phyloP scores from a whole-genome alignment of 2,797 vertebrate species.

The Australoheros facetus region DNA sequence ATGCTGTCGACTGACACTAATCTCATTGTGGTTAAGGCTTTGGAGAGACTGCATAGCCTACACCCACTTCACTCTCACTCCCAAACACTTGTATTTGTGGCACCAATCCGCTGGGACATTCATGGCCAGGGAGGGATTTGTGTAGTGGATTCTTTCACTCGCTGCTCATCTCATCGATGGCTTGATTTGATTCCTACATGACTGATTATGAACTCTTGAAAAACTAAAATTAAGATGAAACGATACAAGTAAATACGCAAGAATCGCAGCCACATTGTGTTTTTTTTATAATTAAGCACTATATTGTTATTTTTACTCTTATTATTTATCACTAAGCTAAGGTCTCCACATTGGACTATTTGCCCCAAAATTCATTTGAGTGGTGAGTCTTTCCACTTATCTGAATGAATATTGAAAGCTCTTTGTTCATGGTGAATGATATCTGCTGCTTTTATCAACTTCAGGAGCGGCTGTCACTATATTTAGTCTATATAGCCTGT shows the following conservation, averaged over 20 bases:
- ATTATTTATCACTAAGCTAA: constrained; percentile 41
- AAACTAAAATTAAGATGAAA: background rate
- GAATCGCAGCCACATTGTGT: background rate
- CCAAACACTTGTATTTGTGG: constrained; percentile 61
- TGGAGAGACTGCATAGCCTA: constrained; percentile 67
- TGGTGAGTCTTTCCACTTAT: constrained; percentile 21
- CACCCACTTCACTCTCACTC: constrained; percentile 75
- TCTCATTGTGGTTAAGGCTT: constrained; percentile 81
- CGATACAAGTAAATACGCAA: background rate
- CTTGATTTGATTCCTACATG: constrained; percentile 40
- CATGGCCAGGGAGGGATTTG: constrained; percentile 50
- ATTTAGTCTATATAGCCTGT: constrained; percentile 70
- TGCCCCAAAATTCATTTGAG: constrained; percentile 28
- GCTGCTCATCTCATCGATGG: constrained; percentile 38
- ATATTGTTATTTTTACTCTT: background rate
- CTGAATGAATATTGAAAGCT: constrained; percentile 37
- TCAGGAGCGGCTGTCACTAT: constrained; percentile 68
- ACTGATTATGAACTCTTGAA: constrained; percentile 12
- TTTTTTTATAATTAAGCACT: background rate
- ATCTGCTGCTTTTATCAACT: constrained; percentile 63
- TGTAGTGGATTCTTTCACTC: constrained; percentile 42
- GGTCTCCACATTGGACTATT: constrained; percentile 37
- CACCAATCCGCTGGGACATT: constrained; percentile 59
- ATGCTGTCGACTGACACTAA: constrained; percentile 80
- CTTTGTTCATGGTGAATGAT: constrained; percentile 43